These are phyloP conservation scores for Coremacera marginata DNA, from an alignment of 2,888 invertebrate genomes.

Conservation along the genomic window DNA sequence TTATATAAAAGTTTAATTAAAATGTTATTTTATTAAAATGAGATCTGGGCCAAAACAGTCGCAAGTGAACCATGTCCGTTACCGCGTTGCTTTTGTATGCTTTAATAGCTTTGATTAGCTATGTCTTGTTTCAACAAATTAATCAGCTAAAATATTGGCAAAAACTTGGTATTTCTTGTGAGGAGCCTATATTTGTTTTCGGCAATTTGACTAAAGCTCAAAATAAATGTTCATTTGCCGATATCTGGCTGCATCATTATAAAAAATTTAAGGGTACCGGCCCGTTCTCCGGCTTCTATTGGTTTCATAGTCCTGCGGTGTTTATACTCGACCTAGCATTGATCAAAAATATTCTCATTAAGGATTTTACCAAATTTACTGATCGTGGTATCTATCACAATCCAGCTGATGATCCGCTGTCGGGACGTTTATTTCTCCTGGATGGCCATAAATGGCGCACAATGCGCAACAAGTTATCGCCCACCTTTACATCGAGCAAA, in stretches of 20 bases:
- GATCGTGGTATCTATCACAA: constrained; percentile 56
- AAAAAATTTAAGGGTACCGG: constrained; percentile 49
- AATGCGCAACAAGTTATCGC: too few relatives aligned
- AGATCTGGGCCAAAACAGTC: too few relatives aligned
- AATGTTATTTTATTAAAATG: too few relatives aligned
- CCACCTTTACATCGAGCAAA: too few relatives aligned
- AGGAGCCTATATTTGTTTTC: constrained; percentile 46
- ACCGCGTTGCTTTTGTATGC: too few relatives aligned
- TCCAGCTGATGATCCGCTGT: constrained; percentile 61
- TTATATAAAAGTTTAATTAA: too few relatives aligned
- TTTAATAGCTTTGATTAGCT: too few relatives aligned
- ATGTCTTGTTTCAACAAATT: too few relatives aligned
- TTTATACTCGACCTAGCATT: constrained; percentile 54
- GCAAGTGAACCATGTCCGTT: too few relatives aligned
- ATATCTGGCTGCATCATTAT: constrained; percentile 38
- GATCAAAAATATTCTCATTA: constrained; percentile 54
- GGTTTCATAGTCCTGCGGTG: constrained; percentile 41
- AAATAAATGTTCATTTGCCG: constrained; percentile 51
- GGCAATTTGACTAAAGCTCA: constrained; percentile 57
- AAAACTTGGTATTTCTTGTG: constrained; percentile 50
- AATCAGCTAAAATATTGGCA: constrained; percentile 51
- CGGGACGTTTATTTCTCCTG: constrained; percentile 61
- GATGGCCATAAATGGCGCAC: constrained; percentile 69
- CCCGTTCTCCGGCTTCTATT: constrained; percentile 53
- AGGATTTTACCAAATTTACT: constrained; percentile 56